Evolutionary conservation across 2,113 vertebrate species (phyloP), one percentile per base, ranked within the genome.

Genomic region (Cynopterus brachyotis): DNA sequence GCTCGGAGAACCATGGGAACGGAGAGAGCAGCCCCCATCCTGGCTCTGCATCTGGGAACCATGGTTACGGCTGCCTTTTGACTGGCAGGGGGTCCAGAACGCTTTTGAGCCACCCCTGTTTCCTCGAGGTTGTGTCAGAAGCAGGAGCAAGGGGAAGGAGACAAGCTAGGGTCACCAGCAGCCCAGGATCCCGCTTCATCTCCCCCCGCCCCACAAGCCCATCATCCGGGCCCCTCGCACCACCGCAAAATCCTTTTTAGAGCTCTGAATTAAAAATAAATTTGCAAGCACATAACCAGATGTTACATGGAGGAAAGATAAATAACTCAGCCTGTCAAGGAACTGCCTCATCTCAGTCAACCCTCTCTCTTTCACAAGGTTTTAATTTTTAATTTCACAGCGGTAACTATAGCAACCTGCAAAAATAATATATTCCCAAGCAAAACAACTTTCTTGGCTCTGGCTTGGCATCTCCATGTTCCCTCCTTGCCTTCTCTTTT

Each of bases 311-410:
- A 97, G 90, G 97, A 78, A 76, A 97, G 95, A 96, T 96, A 98
- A 95, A 81, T 98, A 83, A 67, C 50, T 96, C 90, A 62, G 96
- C 97, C 89, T 95, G 97, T 96, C 97, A 98, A 98, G 97, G 97
- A 98, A 98, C 98, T 96, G 98, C 97, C 97, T 89, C 98, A 97
- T 98, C 97, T 85, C 98, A 97, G 98, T 97, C 98, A 98, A 98
- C 97, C 85, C 98, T 98, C 81, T 98, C 98, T 96, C 98, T 98
- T 98, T 98, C 72, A 89, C 98, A 82, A 95, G 98, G 98, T 98
- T 98, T 98, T 94, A 98, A 97, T 98, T 98, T 98, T 98, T 98
- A 97, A 98, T 98, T 98, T 98, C 98, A 97, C 98, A 98, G 98
- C 93, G 97, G 98, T 99, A 98, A 97, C 98, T 96, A 99, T 98